Percentiles rank a stretch among this genome's conserved stretches.
phyloP scores from a whole-genome alignment of 2,113 vertebrate genomes.

The Pelecanus crispus region DNA sequence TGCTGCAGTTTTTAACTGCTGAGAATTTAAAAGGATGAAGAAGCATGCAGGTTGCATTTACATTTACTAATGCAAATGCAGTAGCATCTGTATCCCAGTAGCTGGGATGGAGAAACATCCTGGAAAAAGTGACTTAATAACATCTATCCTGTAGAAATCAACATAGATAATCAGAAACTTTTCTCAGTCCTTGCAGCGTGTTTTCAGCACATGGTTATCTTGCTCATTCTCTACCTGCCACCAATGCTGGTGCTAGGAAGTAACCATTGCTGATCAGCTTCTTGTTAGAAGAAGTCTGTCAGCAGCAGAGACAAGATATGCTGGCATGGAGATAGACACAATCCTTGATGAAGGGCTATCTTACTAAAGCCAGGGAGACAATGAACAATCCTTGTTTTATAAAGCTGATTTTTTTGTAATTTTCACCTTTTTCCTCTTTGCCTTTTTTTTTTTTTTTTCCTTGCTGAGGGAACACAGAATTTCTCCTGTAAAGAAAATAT shows the following conservation, averaged over 20 bases:
- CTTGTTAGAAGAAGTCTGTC: background rate
- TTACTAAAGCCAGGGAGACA: background rate
- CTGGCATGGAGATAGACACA: accelerated
- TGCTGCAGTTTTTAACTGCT: background rate
- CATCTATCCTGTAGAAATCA: background rate
- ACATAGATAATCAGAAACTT: background rate
- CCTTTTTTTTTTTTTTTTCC: no score
- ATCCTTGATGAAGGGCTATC: background rate
- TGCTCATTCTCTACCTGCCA: background rate
- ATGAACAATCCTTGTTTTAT: background rate
- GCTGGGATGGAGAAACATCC: background rate
- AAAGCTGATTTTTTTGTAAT: background rate
- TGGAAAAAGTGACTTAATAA: background rate
- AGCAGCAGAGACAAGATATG: background rate
- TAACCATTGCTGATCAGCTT: background rate
- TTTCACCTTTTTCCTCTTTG: background rate
- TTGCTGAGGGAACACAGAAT: background rate
- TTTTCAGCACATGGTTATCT: background rate
- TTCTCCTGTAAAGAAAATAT: background rate
- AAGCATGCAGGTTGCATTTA: background rate
- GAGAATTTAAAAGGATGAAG: background rate
- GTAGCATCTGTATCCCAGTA: background rate
- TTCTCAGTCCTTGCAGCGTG: background rate
- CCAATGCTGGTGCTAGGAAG: background rate
- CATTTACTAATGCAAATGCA: background rate